Conservation (phyloP, 2,888 invertebrate species). For the Limnephilus marmoratus region DNA sequence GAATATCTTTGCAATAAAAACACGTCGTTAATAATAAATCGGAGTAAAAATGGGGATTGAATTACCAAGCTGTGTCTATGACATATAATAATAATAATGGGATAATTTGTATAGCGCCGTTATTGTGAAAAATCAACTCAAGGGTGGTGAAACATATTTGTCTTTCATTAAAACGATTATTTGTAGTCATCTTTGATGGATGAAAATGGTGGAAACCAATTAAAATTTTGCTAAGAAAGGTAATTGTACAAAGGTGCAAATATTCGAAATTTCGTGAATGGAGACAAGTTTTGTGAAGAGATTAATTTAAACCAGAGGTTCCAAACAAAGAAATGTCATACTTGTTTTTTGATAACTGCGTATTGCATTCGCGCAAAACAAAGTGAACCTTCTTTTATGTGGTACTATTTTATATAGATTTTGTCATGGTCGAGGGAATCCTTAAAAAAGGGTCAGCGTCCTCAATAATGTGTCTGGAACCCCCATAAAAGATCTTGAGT, state of each 20-base stretch:
- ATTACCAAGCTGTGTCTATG: neutral
- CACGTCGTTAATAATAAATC: slow-evolving; percentile 3
- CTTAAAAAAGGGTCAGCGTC: neutral
- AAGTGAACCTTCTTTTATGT: neutral
- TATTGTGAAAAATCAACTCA: no score
- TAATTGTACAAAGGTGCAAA: neutral
- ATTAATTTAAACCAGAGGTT: neutral
- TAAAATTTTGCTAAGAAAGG: neutral
- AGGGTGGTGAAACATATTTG: neutral
- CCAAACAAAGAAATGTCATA: neutral
- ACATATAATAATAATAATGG: neutral
- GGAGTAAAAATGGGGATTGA: neutral
- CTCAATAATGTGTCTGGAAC: neutral
- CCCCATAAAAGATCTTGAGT: neutral
- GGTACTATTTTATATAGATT: neutral
- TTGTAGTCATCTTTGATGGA: neutral
- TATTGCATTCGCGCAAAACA: neutral
- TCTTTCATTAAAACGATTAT: neutral
- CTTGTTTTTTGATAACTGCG: neutral
- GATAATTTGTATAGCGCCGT: no score
- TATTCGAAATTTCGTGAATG: neutral
- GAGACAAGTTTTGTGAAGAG: neutral
- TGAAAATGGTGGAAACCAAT: neutral
- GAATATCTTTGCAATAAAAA: slow-evolving; percentile 5
- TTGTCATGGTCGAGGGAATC: neutral